Conservation (phyloP, 2,797 vertebrate genomes). For the Tapirus indicus region DNA sequence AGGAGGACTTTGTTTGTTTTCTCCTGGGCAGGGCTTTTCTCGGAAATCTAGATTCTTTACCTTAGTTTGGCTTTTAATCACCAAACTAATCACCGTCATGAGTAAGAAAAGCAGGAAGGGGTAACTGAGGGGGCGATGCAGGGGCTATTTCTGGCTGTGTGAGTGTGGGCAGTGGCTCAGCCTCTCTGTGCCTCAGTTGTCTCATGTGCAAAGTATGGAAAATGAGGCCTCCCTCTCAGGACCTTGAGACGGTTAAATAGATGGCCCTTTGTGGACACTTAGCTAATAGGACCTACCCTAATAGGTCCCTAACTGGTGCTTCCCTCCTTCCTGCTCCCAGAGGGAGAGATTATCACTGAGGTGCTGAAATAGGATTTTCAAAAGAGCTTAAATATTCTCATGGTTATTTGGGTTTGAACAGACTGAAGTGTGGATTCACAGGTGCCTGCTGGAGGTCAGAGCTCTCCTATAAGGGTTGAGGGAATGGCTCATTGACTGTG, state of each 20-base stretch:
- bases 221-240: neutral
- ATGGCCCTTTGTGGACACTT: no score
- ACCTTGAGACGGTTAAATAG: neutral
- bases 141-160: neutral
- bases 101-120: neutral
- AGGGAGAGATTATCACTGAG: neutral
- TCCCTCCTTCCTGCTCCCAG: neutral
- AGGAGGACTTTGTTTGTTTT: neutral
- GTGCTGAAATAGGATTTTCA: neutral
- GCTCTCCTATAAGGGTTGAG: rapidly evolving
- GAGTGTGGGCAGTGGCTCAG: neutral
- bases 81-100: neutral
- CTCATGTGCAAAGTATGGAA: rapidly evolving
- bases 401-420: no score
- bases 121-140: no score
- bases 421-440: neutral
- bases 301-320: rapidly evolving
- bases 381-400: neutral
- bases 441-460: neutral
- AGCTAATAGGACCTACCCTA: neutral
- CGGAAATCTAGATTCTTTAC: neutral
- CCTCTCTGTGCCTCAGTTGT: rapidly evolving
- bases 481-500: neutral
- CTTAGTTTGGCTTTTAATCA: neutral
- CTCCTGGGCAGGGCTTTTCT: neutral